Conservation (phyloP, 2,888 invertebrate species). For the Caenorhabditis panamensis region DNA sequence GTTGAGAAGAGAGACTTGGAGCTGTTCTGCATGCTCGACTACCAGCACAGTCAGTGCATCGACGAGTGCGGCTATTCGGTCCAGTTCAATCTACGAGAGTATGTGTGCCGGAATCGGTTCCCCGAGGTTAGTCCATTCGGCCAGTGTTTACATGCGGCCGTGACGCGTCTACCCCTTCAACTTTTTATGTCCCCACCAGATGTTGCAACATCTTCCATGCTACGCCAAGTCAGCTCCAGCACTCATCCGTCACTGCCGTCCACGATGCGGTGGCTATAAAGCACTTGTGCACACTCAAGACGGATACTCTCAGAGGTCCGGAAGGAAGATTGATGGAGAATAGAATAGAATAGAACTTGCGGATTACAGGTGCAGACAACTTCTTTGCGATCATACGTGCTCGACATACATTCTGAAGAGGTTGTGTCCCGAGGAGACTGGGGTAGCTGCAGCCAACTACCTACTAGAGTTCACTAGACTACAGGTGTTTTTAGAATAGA, state of each 20-base stretch:
- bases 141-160: conserved; percentile 13
- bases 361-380: conserved; percentile 73
- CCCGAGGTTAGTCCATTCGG: conserved; percentile 68
- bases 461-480: conserved; percentile 77
- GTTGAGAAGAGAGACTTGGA: conserved; percentile 75
- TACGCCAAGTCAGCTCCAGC: conserved; percentile 73
- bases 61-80: conserved; percentile 80
- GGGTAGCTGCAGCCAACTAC: conserved; percentile 72
- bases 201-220: conserved; percentile 76
- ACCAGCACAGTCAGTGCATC: conserved; percentile 74
- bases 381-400: conserved; percentile 80
- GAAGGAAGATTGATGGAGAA: neutral
- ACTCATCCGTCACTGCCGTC: conserved; percentile 73
- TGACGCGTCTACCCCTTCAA: neutral
- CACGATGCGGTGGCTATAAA: conserved; percentile 77
- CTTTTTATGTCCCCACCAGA: conserved; percentile 62
- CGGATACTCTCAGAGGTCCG: conserved; percentile 75
- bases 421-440: conserved; percentile 71
- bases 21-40: conserved; percentile 79
- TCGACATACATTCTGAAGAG: conserved; percentile 73
- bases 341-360: neutral
- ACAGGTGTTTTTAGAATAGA: conserved; percentile 68
- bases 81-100: conserved; percentile 80
- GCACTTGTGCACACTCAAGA: conserved; percentile 73
- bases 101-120: conserved; percentile 75